A percentile compares a stretch with the other conserved stretches of the same genome.
Evolutionary conservation across 2,888 invertebrate species (phyloP).

Genomic region (Euclidia mi): DNA sequence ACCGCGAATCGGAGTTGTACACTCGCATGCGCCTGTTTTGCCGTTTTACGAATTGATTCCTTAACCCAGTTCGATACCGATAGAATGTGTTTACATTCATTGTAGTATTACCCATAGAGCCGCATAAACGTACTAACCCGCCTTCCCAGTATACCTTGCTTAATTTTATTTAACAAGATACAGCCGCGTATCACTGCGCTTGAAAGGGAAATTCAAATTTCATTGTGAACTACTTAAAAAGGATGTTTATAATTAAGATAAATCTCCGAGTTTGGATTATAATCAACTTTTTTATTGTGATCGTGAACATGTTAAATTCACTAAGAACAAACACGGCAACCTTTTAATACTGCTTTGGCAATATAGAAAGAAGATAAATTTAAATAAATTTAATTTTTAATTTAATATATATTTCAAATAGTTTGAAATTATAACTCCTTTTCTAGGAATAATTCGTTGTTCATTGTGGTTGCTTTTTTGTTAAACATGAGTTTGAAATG

Average conservation of each 20-base stretch:
- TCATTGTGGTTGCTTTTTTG: too few relatives aligned
- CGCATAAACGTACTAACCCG: conserved; percentile 32
- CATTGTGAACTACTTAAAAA: conserved; percentile 22
- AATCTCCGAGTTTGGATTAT: background rate
- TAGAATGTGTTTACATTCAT: conserved; percentile 51
- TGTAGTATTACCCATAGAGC: conserved; percentile 43
- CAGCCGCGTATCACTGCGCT: conserved; percentile 22
- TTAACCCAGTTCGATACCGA: conserved; percentile 41
- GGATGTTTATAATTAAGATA: conserved; percentile 24
- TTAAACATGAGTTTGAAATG: too few relatives aligned
- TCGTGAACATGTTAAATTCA: too few relatives aligned
- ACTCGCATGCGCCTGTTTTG: conserved; percentile 29
- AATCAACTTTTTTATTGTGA: too few relatives aligned
- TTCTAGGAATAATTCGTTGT: too few relatives aligned
- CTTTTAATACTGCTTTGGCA: too few relatives aligned
- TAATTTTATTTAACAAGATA: conserved; percentile 49
- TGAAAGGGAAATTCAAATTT: conserved; percentile 28
- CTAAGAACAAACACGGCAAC: too few relatives aligned
- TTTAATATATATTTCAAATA: too few relatives aligned
- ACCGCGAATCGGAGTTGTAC: conserved; percentile 27
- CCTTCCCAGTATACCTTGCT: conserved; percentile 39
- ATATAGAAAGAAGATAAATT: too few relatives aligned
- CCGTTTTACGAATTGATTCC: conserved; percentile 52
- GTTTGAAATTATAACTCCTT: too few relatives aligned
- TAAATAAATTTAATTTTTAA: too few relatives aligned